Conservation (phyloP, 2,113 vertebrate genomes). For the Hyla sarda region DNA sequence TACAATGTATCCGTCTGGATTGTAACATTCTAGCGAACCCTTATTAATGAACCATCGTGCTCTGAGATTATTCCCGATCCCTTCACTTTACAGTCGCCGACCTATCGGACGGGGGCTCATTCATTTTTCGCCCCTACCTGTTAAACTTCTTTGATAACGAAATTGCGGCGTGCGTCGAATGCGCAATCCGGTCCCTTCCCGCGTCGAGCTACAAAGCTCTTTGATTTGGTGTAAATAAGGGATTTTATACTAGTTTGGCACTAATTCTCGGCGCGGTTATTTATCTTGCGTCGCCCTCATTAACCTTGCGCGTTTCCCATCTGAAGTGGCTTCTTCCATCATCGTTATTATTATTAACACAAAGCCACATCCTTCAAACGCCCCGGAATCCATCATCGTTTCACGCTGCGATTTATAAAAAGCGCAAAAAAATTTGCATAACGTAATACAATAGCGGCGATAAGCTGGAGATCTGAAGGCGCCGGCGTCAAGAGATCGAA, state of each 20-base stretch:
- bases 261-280: slow-evolving; percentile 9
- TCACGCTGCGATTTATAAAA: neutral
- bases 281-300: slow-evolving; percentile 22
- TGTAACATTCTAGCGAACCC: neutral
- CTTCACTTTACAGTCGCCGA: no score
- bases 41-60: no score
- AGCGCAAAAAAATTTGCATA: slow-evolving; percentile 37
- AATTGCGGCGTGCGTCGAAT: neutral
- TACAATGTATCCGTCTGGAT: neutral
- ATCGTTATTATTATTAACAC: slow-evolving; percentile 32
- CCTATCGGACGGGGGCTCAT: neutral
- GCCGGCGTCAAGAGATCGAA: neutral
- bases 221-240: slow-evolving; percentile 20
- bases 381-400: slow-evolving; percentile 38
- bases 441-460: slow-evolving; percentile 5
- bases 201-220: neutral
- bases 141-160: neutral
- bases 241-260: neutral
- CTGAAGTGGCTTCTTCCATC: slow-evolving; percentile 5
- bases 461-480: slow-evolving; percentile 12
- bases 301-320: slow-evolving; percentile 40
- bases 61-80: no score
- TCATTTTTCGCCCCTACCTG: neutral
- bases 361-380: slow-evolving; percentile 28
- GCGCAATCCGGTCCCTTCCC: neutral